A percentile compares a stretch with the other conserved stretches of the same genome.
Conservation (phyloP, 2,113 vertebrate genomes). For the Tachycineta bicolor region DNA sequence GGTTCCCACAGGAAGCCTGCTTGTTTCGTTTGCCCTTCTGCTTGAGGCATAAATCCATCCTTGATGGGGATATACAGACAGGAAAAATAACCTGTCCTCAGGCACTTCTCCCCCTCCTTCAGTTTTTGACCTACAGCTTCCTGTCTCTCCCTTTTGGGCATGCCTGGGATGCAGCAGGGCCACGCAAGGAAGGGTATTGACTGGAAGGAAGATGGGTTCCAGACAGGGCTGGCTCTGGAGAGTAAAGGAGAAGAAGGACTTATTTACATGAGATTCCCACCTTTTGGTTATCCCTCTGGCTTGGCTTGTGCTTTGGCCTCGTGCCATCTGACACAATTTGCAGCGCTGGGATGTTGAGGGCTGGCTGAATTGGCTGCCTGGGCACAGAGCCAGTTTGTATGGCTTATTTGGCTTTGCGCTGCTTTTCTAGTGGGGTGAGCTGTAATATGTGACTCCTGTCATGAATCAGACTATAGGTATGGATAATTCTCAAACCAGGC, state of each 20-base stretch:
- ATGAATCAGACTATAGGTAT: conserved; percentile 13
- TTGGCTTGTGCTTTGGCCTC: conserved; percentile 24
- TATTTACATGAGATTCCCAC: not conserved
- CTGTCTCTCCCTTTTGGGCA: not conserved
- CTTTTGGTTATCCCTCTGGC: conserved; percentile 20
- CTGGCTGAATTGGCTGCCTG: conserved; percentile 38
- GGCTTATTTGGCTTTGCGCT: conserved; percentile 10
- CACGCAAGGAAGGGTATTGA: not conserved
- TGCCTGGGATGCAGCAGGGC: not conserved
- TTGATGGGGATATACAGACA: not conserved
- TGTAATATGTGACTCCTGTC: conserved; percentile 17
- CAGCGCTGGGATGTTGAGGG: not conserved
- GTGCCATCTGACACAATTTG: conserved; percentile 2
- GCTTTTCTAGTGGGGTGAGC: not conserved
- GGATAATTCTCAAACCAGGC: conserved; percentile 26
- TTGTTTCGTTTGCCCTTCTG: not conserved
- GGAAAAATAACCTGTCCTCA: fast-evolving
- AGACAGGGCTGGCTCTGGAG: not conserved
- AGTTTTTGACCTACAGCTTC: not conserved
- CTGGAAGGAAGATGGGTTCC: not conserved
- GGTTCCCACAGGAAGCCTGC: not conserved
- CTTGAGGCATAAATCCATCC: not conserved
- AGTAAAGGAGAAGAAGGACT: not conserved
- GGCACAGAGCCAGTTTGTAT: conserved; percentile 22
- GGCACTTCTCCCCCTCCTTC: not conserved